Base-by-base conservation (phyloP, 2,888 invertebrate genomes). In the Quadriops clusia region DNA sequence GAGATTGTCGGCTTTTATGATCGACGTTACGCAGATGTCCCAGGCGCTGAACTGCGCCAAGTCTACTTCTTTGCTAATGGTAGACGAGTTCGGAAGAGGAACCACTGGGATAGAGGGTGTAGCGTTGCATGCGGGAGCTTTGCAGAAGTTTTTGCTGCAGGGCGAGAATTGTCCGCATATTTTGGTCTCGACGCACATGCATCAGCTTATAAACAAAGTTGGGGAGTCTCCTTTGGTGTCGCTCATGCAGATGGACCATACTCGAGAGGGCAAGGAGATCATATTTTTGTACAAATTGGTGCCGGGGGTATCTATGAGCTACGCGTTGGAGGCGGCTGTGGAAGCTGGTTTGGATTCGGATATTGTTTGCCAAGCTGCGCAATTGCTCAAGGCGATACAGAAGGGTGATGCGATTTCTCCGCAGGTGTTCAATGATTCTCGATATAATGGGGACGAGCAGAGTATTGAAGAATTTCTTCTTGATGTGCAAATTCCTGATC, bases 1-100 rank as follows among this genome's bases (percentile, higher is more conserved):
- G 1, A 77, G 80, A 39, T 71, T 87, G 58, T 91, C 90, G 2
- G 78, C 85, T 3, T 94, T 93, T 58, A 74, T 87, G 57, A 73
- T 79, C 21, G 90, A 90, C 51, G 59, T 91, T n/a, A 10, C 36
- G 10, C 18, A 86, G 85, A 75, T 85, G 64, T 68, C 82, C 2
- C 61, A 73, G 10, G 79, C 83, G 3, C 56, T 86, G 2, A 67
- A 72, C 41, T 72, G 72, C 42, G 72, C 77, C 1, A 71, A 71
- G 1, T 54, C 65, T 1, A 61, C 65, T 37, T 84, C 87, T 0
- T 59, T 94, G 3, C 65, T 93, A 1, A 63, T 93, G 16, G 65
- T 91, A 18, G 93, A 94, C 60, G 91, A 91, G 63, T 87, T 91
- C 63, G 91, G 90, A 3, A 78, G 80, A 55, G 86, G 89, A 36